A percentile compares a stretch with the other conserved stretches of the same genome.
Evolutionary conservation across 2,888 invertebrate genomes (phyloP).

Genomic region (Pinctada fucata): DNA sequence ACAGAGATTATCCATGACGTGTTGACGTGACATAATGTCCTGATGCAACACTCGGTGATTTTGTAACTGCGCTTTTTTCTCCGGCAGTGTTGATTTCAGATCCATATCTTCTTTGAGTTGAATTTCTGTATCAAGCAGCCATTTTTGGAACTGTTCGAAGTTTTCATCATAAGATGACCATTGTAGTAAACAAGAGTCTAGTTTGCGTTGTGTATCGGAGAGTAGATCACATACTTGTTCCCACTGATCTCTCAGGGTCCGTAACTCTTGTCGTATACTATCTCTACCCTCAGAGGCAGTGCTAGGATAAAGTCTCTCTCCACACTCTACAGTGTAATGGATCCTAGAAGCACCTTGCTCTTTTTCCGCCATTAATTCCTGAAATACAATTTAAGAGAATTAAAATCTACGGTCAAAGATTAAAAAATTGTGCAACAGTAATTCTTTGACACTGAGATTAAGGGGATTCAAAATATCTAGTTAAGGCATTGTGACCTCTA

Average conservation of each 20-base stretch:
- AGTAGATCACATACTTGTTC: conserved; percentile 80
- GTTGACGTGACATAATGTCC: conserved; percentile 90
- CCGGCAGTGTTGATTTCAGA: conserved; percentile 90
- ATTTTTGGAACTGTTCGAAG: conserved; percentile 85
- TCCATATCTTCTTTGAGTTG: conserved; percentile 88
- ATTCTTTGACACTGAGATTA: too few relatives aligned
- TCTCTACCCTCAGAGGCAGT: conserved; percentile 93
- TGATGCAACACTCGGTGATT: conserved; percentile 88
- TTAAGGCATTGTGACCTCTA: too few relatives aligned
- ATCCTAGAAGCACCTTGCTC: conserved; percentile 86
- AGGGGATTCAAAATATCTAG: too few relatives aligned
- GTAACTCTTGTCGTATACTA: conserved; percentile 86
- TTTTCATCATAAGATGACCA: conserved; percentile 97
- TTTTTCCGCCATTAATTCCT: conserved; percentile 89
- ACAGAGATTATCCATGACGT: conserved; percentile 88
- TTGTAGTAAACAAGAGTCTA: conserved; percentile 90
- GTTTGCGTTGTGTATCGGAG: conserved; percentile 87
- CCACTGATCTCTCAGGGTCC: conserved; percentile 78
- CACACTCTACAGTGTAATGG: conserved; percentile 90
- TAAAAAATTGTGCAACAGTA: too few relatives aligned
- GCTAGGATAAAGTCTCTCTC: conserved; percentile 90
- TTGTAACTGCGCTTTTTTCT: conserved; percentile 91
- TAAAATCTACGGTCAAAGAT: too few relatives aligned
- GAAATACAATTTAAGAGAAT: background rate
- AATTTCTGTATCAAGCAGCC: conserved; percentile 87